Conservation (phyloP, 1,140 invertebrate species). For the Leguminivora glycinivorella region DNA sequence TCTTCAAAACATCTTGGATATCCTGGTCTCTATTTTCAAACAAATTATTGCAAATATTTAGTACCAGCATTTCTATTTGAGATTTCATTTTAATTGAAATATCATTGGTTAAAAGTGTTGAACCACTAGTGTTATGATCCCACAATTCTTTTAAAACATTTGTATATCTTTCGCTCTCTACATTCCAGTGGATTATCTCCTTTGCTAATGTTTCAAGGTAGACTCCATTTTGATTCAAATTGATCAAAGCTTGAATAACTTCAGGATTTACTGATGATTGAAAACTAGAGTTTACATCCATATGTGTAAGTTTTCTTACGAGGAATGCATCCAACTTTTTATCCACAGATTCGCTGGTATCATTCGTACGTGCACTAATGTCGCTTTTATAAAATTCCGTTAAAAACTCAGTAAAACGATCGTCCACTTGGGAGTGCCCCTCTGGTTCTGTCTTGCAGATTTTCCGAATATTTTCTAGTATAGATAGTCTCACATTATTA, state of each 20-base stretch:
- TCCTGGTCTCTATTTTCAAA: slow-evolving; percentile 38
- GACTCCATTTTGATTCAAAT: slow-evolving; percentile 50
- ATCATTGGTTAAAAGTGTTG: slow-evolving; percentile 39
- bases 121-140: slow-evolving; percentile 36
- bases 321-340: slow-evolving; percentile 57
- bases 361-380: slow-evolving; percentile 23
- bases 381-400: slow-evolving; percentile 43
- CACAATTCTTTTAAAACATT: slow-evolving; percentile 44
- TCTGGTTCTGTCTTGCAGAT: slow-evolving; percentile 50
- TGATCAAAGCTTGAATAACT: slow-evolving; percentile 58
- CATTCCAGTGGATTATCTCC: slow-evolving; percentile 56
- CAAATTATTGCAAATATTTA: slow-evolving; percentile 43
- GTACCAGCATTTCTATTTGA: slow-evolving; percentile 56
- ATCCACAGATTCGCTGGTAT: slow-evolving; percentile 27
- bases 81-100: slow-evolving; percentile 58
- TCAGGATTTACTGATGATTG: slow-evolving; percentile 51
- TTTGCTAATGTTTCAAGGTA: slow-evolving; percentile 41
- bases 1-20: slow-evolving; percentile 40
- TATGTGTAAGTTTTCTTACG: slow-evolving; percentile 46
- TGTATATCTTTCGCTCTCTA: slow-evolving; percentile 37
- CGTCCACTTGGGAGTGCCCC: slow-evolving; percentile 51
- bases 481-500: slow-evolving; percentile 46
- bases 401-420: slow-evolving; percentile 48
- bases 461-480: slow-evolving; percentile 58
- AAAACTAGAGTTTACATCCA: slow-evolving; percentile 41